Conservation (phyloP, 1,140 invertebrate species). For the Orussus abietinus region DNA sequence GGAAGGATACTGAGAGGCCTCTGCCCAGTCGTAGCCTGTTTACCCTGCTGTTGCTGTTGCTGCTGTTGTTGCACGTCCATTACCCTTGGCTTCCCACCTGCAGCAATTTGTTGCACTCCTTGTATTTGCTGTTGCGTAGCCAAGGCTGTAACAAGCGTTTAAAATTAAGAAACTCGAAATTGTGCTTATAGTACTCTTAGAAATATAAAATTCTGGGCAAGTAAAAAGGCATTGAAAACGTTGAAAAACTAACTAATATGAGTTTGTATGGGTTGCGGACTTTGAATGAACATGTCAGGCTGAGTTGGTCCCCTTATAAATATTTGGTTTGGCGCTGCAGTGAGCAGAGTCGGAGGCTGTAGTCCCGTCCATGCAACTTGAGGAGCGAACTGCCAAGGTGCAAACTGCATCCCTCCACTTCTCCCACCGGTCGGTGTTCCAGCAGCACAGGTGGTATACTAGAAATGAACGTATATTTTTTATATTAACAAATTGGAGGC, state of each 20-base stretch:
- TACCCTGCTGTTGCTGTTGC: constrained; percentile 50
- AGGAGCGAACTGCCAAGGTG: constrained; percentile 60
- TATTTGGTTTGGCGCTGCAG: constrained; percentile 70
- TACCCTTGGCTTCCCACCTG: constrained; percentile 49
- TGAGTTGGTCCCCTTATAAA: constrained; percentile 75
- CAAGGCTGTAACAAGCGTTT: constrained; percentile 30
- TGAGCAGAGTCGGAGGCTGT: constrained; percentile 63
- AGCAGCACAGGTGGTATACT: constrained; percentile 62
- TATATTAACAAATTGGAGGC: too few species aligned
- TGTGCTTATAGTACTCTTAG: neutral
- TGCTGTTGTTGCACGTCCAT: constrained; percentile 55
- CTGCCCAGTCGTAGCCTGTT: constrained; percentile 55
- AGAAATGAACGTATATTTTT: constrained; percentile 17
- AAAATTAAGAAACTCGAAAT: neutral
- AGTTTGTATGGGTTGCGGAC: constrained; percentile 63
- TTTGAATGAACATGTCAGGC: constrained; percentile 85
- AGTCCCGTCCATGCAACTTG: constrained; percentile 69
- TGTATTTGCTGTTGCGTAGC: constrained; percentile 57
- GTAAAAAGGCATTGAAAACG: constrained; percentile 8
- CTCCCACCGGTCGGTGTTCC: constrained; percentile 59
- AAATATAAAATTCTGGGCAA: constrained; percentile 8
- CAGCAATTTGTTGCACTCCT: constrained; percentile 46
- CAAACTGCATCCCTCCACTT: constrained; percentile 56
- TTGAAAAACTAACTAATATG: constrained; percentile 56
- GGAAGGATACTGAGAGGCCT: constrained; percentile 64